These are phyloP conservation scores for Falco rusticolus DNA, from an alignment of 2,797 vertebrate species.

Conservation along the genomic window DNA sequence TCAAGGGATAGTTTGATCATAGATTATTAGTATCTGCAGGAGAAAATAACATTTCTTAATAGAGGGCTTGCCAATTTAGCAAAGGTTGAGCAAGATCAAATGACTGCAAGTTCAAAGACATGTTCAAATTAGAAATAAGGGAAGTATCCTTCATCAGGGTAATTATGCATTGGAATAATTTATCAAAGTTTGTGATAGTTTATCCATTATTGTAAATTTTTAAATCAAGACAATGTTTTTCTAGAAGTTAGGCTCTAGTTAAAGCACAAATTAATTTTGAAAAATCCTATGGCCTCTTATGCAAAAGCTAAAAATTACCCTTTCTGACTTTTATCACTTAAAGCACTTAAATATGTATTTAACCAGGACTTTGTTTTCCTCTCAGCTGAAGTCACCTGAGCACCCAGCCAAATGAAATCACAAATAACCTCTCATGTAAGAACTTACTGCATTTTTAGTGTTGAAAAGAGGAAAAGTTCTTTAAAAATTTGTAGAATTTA, in stretches of 20 bases:
- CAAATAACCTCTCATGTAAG: background rate
- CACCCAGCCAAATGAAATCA: background rate
- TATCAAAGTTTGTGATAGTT: background rate
- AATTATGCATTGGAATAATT: slow-evolving; percentile 30
- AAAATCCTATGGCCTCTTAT: background rate
- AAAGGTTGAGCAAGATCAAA: slow-evolving; percentile 47
- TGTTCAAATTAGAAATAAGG: slow-evolving; percentile 15
- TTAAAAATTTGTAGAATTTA: background rate
- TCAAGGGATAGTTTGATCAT: background rate
- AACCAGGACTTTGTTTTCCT: background rate
- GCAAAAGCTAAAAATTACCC: background rate
- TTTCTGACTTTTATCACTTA: background rate
- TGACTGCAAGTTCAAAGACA: slow-evolving; percentile 51
- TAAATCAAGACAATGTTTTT: slow-evolving; percentile 3
- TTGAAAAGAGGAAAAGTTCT: background rate
- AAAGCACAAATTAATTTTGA: background rate
- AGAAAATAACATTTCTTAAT: slow-evolving; percentile 34
- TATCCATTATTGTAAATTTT: slow-evolving; percentile 35
- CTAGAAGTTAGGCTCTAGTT: background rate
- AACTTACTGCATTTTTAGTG: background rate
- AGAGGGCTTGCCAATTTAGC: slow-evolving; percentile 7
- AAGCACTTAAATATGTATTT: background rate
- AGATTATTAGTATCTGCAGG: background rate
- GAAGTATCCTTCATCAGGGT: background rate
- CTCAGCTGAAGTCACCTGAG: background rate